Percentiles rank a stretch among this genome's conserved stretches.
Conservation (phyloP, 2,113 vertebrate genomes). For the Bagarius yarrelli region DNA sequence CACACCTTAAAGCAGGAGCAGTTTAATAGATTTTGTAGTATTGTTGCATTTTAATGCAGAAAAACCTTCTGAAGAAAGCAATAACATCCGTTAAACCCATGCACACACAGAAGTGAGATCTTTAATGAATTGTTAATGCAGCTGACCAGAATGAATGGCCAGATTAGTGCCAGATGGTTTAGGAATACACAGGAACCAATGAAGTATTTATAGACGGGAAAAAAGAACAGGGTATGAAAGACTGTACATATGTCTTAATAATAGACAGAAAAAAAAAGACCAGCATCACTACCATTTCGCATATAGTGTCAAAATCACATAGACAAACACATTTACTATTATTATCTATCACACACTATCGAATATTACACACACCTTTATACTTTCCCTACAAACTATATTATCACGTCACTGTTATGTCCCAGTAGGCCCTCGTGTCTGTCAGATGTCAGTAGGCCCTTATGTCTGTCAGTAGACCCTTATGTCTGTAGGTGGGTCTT, state of each 20-base stretch:
- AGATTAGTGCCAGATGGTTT: not conserved
- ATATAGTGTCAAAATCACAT: not conserved
- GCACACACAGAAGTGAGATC: not conserved
- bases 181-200: not conserved
- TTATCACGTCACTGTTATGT: too few relatives aligned
- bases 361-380: not conserved
- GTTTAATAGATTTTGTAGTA: not conserved
- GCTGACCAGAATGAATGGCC: slow-evolving; percentile 2
- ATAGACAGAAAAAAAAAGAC: not conserved
- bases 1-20: not conserved
- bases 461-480: too few relatives aligned
- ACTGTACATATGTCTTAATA: not conserved
- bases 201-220: not conserved
- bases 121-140: not conserved
- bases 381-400: not conserved
- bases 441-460: too few relatives aligned
- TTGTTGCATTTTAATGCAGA: not conserved
- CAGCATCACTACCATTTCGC: not conserved
- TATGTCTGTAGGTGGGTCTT: too few relatives aligned
- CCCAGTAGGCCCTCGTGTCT: too few relatives aligned
- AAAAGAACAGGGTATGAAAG: not conserved
- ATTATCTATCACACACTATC: not conserved
- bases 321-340: not conserved
- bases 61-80: not conserved
- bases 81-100: not conserved